Percentiles rank a stretch among this genome's conserved stretches.
These are phyloP conservation scores for Cromileptes altivelis DNA, from an alignment of 2,113 vertebrate species.

Conservation along the genomic window DNA sequence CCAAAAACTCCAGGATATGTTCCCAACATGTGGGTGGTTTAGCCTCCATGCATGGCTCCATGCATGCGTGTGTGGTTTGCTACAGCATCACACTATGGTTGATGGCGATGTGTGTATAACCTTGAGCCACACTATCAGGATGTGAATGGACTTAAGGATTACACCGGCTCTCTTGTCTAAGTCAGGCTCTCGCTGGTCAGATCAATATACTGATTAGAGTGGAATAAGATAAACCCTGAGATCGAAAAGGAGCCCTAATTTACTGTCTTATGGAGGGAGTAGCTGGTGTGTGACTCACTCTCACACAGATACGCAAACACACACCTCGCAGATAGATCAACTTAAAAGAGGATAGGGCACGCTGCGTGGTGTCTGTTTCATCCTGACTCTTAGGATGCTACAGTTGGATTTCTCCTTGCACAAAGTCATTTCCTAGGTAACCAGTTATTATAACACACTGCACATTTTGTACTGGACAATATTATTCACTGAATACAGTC, in stretches of 20 bases:
- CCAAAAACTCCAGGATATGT: slow-evolving; percentile 5
- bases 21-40: slow-evolving; percentile 4
- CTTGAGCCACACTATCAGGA: slow-evolving; percentile 77
- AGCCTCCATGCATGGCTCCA: background rate
- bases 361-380: slow-evolving; percentile 37
- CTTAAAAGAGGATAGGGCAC: slow-evolving; percentile 53
- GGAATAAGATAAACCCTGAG: slow-evolving; percentile 80
- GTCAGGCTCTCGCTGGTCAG: slow-evolving; percentile 64
- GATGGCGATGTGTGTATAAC: slow-evolving; percentile 69
- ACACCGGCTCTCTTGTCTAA: slow-evolving; percentile 73
- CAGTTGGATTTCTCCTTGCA: slow-evolving; percentile 61
- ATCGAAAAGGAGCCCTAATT: slow-evolving; percentile 74
- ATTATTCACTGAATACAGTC: slow-evolving; percentile 15
- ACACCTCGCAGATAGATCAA: slow-evolving; percentile 40
- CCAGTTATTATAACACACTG: slow-evolving; percentile 17
- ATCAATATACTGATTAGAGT: slow-evolving; percentile 85
- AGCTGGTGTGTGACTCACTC: slow-evolving; percentile 45
- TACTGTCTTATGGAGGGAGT: slow-evolving; percentile 68
- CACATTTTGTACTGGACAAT: slow-evolving; percentile 1
- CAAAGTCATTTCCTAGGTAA: slow-evolving; percentile 66
- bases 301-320: slow-evolving; percentile 27
- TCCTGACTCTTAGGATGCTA: slow-evolving; percentile 26
- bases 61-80: slow-evolving; percentile 15
- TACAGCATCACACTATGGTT: slow-evolving; percentile 22
- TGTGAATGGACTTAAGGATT: slow-evolving; percentile 82